phyloP scores from a whole-genome alignment of 2,113 vertebrate species.

The Boulengeromyrus knoepffleri region DNA sequence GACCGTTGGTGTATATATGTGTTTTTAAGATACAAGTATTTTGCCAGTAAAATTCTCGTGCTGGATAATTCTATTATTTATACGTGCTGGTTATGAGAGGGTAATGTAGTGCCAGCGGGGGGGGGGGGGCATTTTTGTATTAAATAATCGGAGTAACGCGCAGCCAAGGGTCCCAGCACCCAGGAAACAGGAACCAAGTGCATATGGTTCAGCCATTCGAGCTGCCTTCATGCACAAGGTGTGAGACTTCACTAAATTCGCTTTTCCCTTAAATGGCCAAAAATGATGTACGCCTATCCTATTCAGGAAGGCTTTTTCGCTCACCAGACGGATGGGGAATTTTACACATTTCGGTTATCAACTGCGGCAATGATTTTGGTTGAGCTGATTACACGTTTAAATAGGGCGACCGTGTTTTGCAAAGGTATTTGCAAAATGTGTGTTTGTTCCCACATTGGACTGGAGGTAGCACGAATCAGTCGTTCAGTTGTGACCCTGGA shows the following conservation, averaged over 20 bases:
- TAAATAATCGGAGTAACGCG: not conserved
- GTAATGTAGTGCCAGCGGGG: not conserved
- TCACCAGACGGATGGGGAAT: slow-evolving; percentile 14
- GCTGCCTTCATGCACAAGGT: not conserved
- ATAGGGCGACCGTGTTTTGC: slow-evolving; percentile 16
- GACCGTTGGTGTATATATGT: not conserved
- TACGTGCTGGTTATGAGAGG: not conserved
- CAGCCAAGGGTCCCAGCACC: not conserved
- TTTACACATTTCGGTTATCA: slow-evolving; percentile 24
- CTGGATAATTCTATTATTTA: slow-evolving; percentile 11
- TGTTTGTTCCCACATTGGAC: slow-evolving; percentile 7
- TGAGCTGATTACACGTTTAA: slow-evolving; percentile 35
- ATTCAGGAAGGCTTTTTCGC: not conserved
- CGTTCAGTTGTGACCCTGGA: not conserved
- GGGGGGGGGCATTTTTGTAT: not conserved
- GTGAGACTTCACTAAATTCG: not conserved
- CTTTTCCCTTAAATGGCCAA: not conserved
- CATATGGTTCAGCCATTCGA: not conserved
- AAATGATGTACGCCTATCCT: not conserved
- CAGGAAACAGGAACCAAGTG: not conserved
- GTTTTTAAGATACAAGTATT: not conserved
- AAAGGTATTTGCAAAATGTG: slow-evolving; percentile 13
- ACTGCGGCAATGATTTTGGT: slow-evolving; percentile 25
- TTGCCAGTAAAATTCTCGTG: not conserved
- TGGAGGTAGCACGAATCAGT: not conserved